phyloP scores from a whole-genome alignment of 2,113 vertebrate species.

The Lethenteron camtschaticum region DNA sequence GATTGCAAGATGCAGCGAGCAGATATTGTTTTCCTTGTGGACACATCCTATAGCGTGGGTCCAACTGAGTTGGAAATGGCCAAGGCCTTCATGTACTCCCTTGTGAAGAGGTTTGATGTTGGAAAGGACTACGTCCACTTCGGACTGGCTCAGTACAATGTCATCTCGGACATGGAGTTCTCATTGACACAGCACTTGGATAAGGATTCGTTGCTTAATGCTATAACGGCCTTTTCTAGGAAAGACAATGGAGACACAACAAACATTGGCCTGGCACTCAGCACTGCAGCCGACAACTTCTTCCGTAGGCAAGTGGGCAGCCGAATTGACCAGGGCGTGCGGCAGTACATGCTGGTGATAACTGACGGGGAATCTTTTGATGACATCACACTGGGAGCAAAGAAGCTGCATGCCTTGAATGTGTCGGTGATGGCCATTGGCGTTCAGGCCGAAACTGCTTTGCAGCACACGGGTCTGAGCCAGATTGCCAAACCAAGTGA shows the following conservation, averaged over 20 bases:
- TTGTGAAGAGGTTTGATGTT: neutral
- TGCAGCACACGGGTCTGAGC: no score
- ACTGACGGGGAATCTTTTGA: slow-evolving; percentile 2
- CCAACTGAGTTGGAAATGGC: neutral
- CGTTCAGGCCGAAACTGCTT: neutral
- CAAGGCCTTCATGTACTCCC: neutral
- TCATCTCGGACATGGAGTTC: neutral
- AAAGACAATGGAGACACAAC: neutral
- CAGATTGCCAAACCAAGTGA: neutral
- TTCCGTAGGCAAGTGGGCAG: neutral
- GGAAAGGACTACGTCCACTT: neutral
- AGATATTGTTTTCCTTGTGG: slow-evolving; percentile 1
- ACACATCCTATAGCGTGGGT: neutral
- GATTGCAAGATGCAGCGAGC: neutral
- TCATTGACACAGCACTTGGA: neutral
- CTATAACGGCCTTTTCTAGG: neutral
- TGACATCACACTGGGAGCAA: neutral
- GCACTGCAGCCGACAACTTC: neutral
- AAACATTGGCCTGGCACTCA: neutral
- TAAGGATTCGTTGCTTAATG: neutral
- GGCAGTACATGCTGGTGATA: slow-evolving; percentile 2
- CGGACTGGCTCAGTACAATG: slow-evolving; percentile 2
- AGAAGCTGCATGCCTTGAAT: slow-evolving; percentile 1
- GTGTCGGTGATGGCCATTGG: neutral
- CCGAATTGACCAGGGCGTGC: slow-evolving; percentile 1